Percentiles rank a stretch among this genome's conserved stretches.
These are phyloP conservation scores for Argyresthia goedartella DNA, from an alignment of 2,888 invertebrate genomes.

Conservation along the genomic window DNA sequence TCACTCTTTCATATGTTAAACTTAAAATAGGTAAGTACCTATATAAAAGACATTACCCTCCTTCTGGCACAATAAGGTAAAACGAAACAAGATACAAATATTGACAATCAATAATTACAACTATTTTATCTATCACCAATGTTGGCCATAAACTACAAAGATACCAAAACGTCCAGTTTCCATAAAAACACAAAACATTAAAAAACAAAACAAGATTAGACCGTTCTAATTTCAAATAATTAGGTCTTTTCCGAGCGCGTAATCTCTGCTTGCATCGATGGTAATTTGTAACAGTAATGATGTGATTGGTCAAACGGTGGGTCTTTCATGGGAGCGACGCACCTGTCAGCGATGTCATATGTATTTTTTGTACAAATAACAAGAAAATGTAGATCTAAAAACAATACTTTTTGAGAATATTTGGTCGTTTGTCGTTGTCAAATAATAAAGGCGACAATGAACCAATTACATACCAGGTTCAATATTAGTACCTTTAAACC, in stretches of 20 bases:
- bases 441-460: too few species aligned
- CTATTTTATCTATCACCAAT: too few species aligned
- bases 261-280: slow-evolving; percentile 36
- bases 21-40: too few species aligned
- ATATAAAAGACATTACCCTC: too few species aligned
- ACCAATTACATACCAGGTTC: too few species aligned
- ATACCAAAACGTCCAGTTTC: not conserved
- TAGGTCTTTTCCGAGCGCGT: slow-evolving; percentile 29
- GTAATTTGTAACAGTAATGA: slow-evolving; percentile 52
- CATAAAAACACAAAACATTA: not conserved
- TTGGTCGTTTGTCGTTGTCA: too few species aligned
- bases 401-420: not conserved
- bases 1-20: too few species aligned
- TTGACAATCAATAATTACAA: too few species aligned
- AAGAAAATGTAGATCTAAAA: not conserved
- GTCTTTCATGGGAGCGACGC: slow-evolving; percentile 38
- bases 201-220: not conserved
- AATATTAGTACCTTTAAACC: too few species aligned
- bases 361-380: not conserved
- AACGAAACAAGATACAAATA: too few species aligned
- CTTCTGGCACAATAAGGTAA: too few species aligned
- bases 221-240: slow-evolving; percentile 24
- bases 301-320: slow-evolving; percentile 37
- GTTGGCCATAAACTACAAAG: not conserved
- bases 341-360: slow-evolving; percentile 30